Evolutionary conservation across 2,113 vertebrate species (phyloP).

Genomic region (Gila orcuttii): DNA sequence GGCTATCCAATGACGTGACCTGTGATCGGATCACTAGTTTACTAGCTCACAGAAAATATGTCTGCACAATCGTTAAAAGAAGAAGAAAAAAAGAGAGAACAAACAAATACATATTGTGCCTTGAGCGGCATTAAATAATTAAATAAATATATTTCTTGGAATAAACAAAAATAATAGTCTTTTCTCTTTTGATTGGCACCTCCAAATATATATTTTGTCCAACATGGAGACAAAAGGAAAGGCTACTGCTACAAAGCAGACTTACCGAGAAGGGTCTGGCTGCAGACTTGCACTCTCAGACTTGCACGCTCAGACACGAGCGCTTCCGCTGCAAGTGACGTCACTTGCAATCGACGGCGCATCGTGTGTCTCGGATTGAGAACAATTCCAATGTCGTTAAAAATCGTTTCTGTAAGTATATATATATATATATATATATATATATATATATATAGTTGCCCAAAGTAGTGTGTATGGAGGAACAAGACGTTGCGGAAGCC

Average conservation of each 20-base stretch:
- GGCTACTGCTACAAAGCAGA: not conserved
- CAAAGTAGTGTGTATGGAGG: no score
- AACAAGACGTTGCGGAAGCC: no score
- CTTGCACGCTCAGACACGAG: no score
- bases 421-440: no score
- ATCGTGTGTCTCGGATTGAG: no score
- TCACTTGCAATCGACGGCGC: no score
- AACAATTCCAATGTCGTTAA: no score
- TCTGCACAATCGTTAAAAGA: not conserved
- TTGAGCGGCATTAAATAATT: not conserved
- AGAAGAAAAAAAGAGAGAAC: not conserved
- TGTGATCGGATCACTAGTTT: not conserved
- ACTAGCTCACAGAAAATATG: not conserved
- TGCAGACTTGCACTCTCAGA: no score
- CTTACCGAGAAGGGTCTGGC: no score
- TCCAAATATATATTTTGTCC: slow-evolving; percentile 51
- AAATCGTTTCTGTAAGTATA: no score
- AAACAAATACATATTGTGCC: not conserved
- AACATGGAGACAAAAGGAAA: not conserved
- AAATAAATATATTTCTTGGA: not conserved
- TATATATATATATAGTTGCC: no score
- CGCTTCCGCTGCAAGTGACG: no score
- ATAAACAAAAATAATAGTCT: slow-evolving; percentile 2
- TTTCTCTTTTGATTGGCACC: slow-evolving; percentile 71
- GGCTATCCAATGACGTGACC: not conserved